A percentile compares a stretch with the other conserved stretches of the same genome.
Conservation (phyloP, 2,797 vertebrate genomes). For the Oreochromis mossambicus region DNA sequence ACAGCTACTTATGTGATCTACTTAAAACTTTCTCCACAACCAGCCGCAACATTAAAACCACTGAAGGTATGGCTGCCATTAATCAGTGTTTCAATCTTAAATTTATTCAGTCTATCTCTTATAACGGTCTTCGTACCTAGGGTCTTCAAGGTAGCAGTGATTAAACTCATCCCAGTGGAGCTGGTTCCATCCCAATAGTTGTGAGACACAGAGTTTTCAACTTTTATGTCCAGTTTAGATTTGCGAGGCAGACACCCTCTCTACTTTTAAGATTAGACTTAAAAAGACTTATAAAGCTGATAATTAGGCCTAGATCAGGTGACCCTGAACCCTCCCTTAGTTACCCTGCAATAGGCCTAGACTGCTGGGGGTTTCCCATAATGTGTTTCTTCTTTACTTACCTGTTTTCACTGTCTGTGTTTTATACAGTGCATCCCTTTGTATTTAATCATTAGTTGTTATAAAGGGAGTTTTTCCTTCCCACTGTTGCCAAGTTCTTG, state of each 20-base stretch:
- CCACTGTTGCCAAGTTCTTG: not conserved
- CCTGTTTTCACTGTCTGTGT: not conserved
- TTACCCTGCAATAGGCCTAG: not conserved
- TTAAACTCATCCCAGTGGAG: not conserved
- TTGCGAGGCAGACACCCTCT: accelerated
- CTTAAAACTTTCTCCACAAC: not conserved
- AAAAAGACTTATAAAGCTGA: not conserved
- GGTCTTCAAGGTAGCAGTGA: not conserved
- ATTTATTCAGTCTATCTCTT: not conserved
- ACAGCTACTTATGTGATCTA: accelerated
- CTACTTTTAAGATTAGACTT: not conserved
- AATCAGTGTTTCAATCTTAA: not conserved
- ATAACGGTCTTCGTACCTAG: not conserved
- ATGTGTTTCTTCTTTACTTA: not conserved
- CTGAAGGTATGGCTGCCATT: not conserved
- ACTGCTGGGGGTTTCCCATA: not conserved
- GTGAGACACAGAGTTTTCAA: not conserved
- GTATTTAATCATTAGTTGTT: not conserved
- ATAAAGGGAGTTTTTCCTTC: not conserved
- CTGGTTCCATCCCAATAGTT: not conserved
- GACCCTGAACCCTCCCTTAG: not conserved
- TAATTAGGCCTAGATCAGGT: no score
- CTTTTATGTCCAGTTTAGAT: not conserved
- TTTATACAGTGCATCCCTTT: not conserved
- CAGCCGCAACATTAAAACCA: not conserved